Percentiles rank a stretch among this genome's conserved stretches.
Conservation (phyloP, 1,140 invertebrate species). For the Brachionus plicatilis region DNA sequence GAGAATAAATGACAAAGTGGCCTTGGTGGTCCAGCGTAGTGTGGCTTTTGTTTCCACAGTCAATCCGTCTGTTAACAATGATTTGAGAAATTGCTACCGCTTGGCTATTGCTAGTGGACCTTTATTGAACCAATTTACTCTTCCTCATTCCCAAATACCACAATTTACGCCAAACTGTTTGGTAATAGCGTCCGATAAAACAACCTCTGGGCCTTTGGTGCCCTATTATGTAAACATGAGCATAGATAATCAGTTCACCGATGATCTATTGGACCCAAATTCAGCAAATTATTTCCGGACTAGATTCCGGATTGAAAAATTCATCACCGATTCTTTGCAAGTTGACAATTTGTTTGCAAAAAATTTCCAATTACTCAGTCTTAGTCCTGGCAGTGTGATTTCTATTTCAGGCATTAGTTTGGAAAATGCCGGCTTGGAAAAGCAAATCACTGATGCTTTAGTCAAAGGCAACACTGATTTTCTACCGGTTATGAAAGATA, state of each 20-base stretch:
- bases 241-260: not conserved
- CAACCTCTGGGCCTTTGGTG: not conserved
- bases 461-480: not conserved
- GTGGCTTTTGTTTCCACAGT: not conserved
- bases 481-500: not conserved
- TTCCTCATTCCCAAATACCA: not conserved
- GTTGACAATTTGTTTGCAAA: not conserved
- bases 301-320: not conserved
- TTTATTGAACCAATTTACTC: not conserved
- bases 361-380: not conserved
- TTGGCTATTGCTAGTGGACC: not conserved
- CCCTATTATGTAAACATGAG: not conserved
- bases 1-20: not conserved
- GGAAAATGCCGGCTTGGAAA: not conserved
- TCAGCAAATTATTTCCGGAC: not conserved
- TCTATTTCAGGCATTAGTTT: not conserved
- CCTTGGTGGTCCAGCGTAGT: not conserved
- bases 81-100: not conserved
- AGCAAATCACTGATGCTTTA: not conserved
- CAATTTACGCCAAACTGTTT: not conserved
- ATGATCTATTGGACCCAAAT: not conserved
- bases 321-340: not conserved
- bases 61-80: not conserved
- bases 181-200: not conserved
- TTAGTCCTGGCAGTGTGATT: not conserved